Evolutionary conservation across 2,797 vertebrate genomes (phyloP).

Genomic region (Chromis chromis): DNA sequence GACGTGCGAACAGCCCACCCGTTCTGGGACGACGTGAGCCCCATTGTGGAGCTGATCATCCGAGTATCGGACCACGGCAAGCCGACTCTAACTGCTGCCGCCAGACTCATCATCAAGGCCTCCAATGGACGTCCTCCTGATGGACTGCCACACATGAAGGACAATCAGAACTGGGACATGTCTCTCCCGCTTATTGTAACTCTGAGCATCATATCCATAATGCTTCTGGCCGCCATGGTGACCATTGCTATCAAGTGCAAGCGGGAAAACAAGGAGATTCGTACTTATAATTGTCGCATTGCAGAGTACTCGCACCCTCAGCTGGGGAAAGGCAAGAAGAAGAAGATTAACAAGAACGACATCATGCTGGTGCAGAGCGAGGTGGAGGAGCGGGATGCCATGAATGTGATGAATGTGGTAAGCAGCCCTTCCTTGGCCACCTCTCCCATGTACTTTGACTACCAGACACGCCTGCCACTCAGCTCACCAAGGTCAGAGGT

Average conservation of each 20-base stretch:
- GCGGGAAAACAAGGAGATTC: slow-evolving; percentile 98
- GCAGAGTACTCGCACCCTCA: slow-evolving; percentile 99
- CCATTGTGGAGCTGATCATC: slow-evolving; percentile 94
- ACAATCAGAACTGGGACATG: slow-evolving; percentile 97
- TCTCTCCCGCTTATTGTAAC: slow-evolving; percentile 97
- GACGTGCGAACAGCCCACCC: slow-evolving; percentile 95
- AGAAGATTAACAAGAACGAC: slow-evolving; percentile 99
- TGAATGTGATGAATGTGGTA: slow-evolving; percentile 99
- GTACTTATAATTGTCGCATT: slow-evolving; percentile 99
- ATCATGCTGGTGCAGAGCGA: slow-evolving; percentile 99
- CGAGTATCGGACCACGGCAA: slow-evolving; percentile 97
- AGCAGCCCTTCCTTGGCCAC: slow-evolving; percentile 99
- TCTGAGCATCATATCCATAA: slow-evolving; percentile 95
- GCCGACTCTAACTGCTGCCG: slow-evolving; percentile 93
- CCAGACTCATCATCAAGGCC: slow-evolving; percentile 94
- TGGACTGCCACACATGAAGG: slow-evolving; percentile 91
- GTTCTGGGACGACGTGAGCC: slow-evolving; percentile 94
- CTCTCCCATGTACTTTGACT: slow-evolving; percentile 99
- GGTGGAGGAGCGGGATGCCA: slow-evolving; percentile 98
- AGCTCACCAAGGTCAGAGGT: slow-evolving; percentile 99
- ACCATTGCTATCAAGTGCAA: slow-evolving; percentile 98
- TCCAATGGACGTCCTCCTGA: slow-evolving; percentile 92
- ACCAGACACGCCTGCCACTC: slow-evolving; percentile 99
- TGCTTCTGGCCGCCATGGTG: slow-evolving; percentile 98
- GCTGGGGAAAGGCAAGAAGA: slow-evolving; percentile 96